Percentiles rank a stretch among this genome's conserved stretches.
Conservation (phyloP, 2,797 vertebrate species). For the Spheniscus humboldti region DNA sequence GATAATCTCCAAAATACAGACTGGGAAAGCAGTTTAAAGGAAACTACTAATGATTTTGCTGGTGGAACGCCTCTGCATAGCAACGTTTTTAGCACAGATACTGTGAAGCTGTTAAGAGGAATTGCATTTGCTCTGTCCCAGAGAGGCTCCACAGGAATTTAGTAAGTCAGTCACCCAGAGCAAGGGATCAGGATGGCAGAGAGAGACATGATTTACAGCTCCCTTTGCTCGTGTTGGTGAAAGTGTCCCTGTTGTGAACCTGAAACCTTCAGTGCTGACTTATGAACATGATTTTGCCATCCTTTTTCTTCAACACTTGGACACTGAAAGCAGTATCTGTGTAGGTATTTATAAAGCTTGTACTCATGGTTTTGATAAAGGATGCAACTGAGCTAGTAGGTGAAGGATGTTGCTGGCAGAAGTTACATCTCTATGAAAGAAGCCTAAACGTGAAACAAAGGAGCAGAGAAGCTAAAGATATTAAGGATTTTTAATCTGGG, state of each 20-base stretch:
- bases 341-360: neutral
- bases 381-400: neutral
- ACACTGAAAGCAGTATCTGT: neutral
- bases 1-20: neutral
- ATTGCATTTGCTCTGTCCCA: neutral
- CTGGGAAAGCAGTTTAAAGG: neutral
- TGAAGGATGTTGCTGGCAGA: neutral
- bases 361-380: neutral
- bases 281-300: neutral
- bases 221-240: accelerated
- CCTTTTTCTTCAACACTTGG: neutral
- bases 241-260: neutral
- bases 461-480: neutral
- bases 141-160: neutral
- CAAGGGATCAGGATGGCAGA: neutral
- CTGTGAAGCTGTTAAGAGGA: neutral
- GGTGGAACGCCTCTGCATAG: neutral
- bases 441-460: neutral
- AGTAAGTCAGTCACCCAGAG: neutral
- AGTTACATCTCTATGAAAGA: neutral
- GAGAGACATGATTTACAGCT: neutral
- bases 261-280: neutral
- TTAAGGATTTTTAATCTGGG: neutral
- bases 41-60: neutral
- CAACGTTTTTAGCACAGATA: neutral